Evolutionary conservation across 2,113 vertebrate genomes (phyloP), one percentile per base, ranked within the genome.

Genomic region (Apteryx mantelli): DNA sequence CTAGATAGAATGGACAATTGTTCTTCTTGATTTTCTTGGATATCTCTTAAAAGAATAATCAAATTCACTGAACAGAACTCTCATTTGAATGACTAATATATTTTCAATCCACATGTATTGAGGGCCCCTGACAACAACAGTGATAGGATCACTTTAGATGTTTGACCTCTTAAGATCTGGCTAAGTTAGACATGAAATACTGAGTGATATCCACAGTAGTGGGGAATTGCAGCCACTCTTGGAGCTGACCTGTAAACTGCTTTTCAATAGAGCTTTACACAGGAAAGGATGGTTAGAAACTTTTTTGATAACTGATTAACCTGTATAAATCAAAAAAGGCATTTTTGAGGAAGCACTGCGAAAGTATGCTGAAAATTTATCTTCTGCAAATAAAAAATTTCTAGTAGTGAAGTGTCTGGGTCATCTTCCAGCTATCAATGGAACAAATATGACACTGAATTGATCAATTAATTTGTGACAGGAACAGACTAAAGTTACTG

Each of bases 301-400:
- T 32, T 69, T 48, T 17, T 46, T 92, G 30, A 38, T 44, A 71
- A 60, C 60, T 42, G 61, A 5, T 34, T 66, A 44, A 17, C 16
- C 46, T 50, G 12, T 24, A 4, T 11, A 20, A 26, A 8, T 86
- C 7, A 52, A 52, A 68, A 86, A 70, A 73, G 69, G 17, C 21
- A 30, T n/a, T 89, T 82, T 38, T 42, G 63, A 61, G 76, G 66
- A 83, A 88, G 28, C n/a, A 44, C 34, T 65, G 38, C 5, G 28
- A 3, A 34, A 32, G 16, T n/a, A 19, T 50, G 30, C 0, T 0
- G 11, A 40, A 53, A 15, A 2, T 24, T 21, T 82, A n/a, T 73
- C 8, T 55, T 66, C 46, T 36, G 48, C 4, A 68, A 20, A 53
- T 60, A 50, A 50, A 52, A 14, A 40, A 3, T 1, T 70, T 38